Evolutionary conservation across 92 coral and sea anemone species (phyloP).

Genomic region (Anthopleura xanthogrammica): DNA sequence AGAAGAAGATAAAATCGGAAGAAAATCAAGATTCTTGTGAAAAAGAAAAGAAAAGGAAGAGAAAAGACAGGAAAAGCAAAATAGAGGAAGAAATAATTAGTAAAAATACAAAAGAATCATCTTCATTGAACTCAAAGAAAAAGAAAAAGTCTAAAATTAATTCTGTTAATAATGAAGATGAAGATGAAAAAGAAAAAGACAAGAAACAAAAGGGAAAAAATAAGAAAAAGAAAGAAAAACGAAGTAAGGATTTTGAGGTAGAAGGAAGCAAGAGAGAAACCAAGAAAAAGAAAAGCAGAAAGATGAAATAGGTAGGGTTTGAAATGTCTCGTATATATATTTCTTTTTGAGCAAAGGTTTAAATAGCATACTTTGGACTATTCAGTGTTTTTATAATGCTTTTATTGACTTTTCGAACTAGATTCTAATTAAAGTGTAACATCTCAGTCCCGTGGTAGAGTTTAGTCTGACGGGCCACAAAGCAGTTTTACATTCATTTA

Average conservation of each 20-base stretch:
- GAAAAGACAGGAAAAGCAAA: constrained; percentile 10
- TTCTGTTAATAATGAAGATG: constrained; percentile 4
- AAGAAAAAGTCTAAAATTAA: background rate
- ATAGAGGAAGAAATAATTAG: background rate
- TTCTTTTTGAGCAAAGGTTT: too few relatives aligned
- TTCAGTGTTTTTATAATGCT: too few relatives aligned
- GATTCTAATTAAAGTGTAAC: too few relatives aligned
- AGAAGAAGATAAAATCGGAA: background rate
- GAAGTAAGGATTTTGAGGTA: background rate
- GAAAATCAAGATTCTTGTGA: background rate
- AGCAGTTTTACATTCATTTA: too few relatives aligned
- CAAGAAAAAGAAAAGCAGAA: constrained; percentile 3
- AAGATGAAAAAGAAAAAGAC: constrained; percentile 7
- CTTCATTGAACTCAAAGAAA: constrained; percentile 1
- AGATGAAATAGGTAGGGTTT: background rate
- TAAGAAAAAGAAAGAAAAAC: background rate
- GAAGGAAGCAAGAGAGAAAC: background rate
- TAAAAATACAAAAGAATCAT: background rate
- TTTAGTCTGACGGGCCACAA: too few relatives aligned
- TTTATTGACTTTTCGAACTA: too few relatives aligned
- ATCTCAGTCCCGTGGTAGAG: too few relatives aligned
- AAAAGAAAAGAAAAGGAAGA: background rate
- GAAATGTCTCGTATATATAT: background rate
- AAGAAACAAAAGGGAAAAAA: constrained; percentile 9
- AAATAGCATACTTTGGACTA: too few relatives aligned